These are phyloP conservation scores for Montipora cactus DNA, from an alignment of 64 coral and sea anemone genomes.

Conservation along the genomic window DNA sequence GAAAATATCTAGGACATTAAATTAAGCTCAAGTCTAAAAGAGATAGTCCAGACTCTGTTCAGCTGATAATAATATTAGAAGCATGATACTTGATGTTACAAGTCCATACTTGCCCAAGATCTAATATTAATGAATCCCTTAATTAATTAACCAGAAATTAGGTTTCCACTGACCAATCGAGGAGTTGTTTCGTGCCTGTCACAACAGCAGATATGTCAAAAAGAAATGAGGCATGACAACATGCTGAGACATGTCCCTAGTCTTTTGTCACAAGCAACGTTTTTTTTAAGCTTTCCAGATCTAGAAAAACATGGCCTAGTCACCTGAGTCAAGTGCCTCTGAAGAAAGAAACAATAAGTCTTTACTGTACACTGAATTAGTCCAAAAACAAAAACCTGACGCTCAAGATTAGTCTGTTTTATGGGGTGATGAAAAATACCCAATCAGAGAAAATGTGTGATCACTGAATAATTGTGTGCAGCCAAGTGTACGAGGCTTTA, in stretches of 20 bases:
- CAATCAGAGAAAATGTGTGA: not conserved
- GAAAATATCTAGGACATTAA: not conserved
- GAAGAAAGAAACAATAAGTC: slow-evolving; percentile 13
- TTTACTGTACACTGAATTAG: not conserved
- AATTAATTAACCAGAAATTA: not conserved
- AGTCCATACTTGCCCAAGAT: slow-evolving; percentile 4
- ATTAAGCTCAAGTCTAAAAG: not conserved
- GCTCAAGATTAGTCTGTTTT: not conserved
- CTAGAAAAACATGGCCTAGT: too few species aligned
- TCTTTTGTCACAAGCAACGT: not conserved
- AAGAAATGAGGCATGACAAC: not conserved
- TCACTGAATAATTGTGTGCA: slow-evolving; percentile 34
- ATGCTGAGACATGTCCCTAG: slow-evolving; percentile 1
- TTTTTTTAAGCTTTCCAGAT: not conserved
- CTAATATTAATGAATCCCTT: not conserved
- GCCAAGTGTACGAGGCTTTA: not conserved
- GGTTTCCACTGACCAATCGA: not conserved
- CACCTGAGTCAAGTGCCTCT: not conserved
- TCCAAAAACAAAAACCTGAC: not conserved
- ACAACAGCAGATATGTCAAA: not conserved
- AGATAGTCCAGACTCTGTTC: not conserved
- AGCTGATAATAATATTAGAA: not conserved
- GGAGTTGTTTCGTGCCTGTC: not conserved
- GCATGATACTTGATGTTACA: not conserved
- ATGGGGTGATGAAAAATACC: slow-evolving; percentile 12